Base-by-base conservation (phyloP, 2,888 invertebrate genomes). In the Thyatira batis region DNA sequence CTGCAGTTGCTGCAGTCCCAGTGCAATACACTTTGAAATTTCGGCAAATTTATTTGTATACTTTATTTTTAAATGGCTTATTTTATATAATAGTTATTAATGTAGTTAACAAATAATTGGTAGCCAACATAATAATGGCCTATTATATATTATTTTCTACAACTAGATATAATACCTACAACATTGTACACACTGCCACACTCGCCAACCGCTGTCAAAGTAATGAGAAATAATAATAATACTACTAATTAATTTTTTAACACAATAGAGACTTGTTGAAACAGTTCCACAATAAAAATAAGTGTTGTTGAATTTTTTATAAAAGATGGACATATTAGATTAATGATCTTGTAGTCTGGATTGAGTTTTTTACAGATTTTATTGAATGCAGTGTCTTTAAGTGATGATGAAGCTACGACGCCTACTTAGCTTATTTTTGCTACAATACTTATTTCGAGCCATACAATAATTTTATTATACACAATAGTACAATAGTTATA, bases 311-410 rank as follows among this genome's bases (percentile, higher is more conserved):
- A 89, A 89, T 90, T 88, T 90, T 89, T 90, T 89, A 90, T 88
- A 90, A 88, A 87, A 85, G 84, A 89, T 87, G 76, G 84, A 87
- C 87, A 86, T 89, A 90, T 88, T 88, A 91, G 87, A 91, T 77
- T 83, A 85, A 86, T 87, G 91, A 91, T 92, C 91, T 92, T 91
- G 92, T 92, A 92, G 87, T 92, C 92, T 91, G 92, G 92, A 89
- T 90, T 92, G 89, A 85, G 84, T 85, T 89, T 85, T 85, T 84
- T 82, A 85, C 80, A 91, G 88, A 91, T 89, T 91, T 89, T 91
- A 91, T 90, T 90, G 72, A 74, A 80, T 65, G 80, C 83, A 76
- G 76, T 76, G 73, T 77, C 78, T 82, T 80, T 78, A 8, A 39
- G 75, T 78, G 65, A 63, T 58, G 59, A 65, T 58, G 50, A 57